phyloP scores from a whole-genome alignment of 1,140 invertebrate genomes.

The Schlechtendalia chinensis region DNA sequence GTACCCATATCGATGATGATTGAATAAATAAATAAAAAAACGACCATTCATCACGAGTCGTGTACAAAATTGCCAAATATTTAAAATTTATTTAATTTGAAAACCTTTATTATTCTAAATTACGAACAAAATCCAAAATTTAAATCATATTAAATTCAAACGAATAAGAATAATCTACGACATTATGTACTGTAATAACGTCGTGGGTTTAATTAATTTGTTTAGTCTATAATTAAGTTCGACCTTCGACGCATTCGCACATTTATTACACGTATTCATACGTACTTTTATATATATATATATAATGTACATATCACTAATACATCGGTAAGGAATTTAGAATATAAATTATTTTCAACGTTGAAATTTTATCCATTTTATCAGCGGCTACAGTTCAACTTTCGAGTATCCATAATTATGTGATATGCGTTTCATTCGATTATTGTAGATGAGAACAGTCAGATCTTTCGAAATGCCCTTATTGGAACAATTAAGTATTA shows the following conservation, averaged over 20 bases:
- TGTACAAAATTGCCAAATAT: no score
- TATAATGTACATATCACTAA: background rate
- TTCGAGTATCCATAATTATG: background rate
- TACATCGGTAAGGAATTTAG: background rate
- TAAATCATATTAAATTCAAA: no score
- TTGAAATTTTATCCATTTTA: background rate
- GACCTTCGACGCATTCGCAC: background rate
- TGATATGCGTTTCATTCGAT: background rate
- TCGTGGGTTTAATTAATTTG: slow-evolving; percentile 23
- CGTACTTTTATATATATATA: background rate
- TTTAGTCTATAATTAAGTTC: slow-evolving; percentile 26
- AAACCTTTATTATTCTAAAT: no score
- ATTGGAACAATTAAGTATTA: slow-evolving; percentile 16
- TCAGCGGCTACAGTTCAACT: background rate
- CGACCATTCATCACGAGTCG: no score
- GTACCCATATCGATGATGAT: no score
- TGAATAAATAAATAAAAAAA: no score
- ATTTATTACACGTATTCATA: background rate
- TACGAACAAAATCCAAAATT: no score
- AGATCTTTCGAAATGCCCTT: background rate
- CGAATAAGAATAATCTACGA: slow-evolving; percentile 16
- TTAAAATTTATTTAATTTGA: no score
- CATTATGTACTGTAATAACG: background rate
- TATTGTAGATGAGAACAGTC: background rate
- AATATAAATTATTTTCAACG: background rate